phyloP scores from a whole-genome alignment of 2,888 invertebrate species.

The Dysmachus trigonus region DNA sequence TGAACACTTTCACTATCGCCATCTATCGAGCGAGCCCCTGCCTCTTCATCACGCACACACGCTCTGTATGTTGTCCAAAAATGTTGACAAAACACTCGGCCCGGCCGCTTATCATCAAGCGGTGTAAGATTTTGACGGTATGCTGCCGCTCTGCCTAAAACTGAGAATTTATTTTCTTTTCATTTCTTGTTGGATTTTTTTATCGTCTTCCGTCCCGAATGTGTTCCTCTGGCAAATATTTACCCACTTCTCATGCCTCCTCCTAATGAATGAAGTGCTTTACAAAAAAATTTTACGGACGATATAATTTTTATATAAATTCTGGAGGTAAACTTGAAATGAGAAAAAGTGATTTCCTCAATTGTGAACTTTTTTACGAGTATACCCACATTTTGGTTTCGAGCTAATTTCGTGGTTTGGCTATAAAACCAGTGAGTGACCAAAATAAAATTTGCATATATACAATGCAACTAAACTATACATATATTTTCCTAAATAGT shows the following conservation, averaged over 20 bases:
- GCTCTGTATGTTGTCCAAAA: background rate
- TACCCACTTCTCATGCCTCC: background rate
- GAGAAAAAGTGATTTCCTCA: slow-evolving; percentile 3
- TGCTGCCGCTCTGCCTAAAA: slow-evolving; percentile 6
- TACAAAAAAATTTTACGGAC: background rate
- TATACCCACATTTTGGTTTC: background rate
- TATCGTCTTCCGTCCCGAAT: slow-evolving; percentile 19
- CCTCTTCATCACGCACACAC: background rate
- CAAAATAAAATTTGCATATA: background rate
- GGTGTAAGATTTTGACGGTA: background rate
- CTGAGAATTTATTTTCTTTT: background rate
- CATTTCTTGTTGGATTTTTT: background rate
- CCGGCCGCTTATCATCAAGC: background rate
- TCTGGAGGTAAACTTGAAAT: background rate
- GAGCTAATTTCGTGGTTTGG: background rate
- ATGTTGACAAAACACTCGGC: background rate
- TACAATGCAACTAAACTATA: too few relatives aligned
- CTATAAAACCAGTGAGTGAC: background rate
- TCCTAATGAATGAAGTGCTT: slow-evolving; percentile 23
- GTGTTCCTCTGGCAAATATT: background rate
- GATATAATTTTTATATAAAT: background rate
- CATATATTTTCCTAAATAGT: too few relatives aligned
- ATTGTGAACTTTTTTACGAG: background rate
- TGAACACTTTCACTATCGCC: slow-evolving; percentile 9
- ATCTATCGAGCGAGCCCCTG: background rate